phyloP scores from a whole-genome alignment of 2,888 invertebrate species.

The Urechis unicinctus region DNA sequence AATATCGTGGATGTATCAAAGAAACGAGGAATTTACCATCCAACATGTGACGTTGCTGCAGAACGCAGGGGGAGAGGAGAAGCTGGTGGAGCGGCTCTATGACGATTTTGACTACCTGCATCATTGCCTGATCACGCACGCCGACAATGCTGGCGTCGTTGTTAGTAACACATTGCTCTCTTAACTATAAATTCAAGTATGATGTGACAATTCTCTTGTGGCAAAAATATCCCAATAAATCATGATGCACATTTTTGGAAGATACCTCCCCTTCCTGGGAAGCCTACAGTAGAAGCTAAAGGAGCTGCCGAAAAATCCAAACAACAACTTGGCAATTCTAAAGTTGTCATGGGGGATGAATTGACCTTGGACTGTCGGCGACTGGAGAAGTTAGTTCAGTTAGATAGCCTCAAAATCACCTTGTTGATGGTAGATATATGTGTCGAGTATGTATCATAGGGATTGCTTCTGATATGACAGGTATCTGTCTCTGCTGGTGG shows the following conservation, averaged over 20 bases:
- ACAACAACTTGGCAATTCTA: conserved; percentile 46
- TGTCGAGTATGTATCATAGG: too few species aligned
- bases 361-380: conserved; percentile 49
- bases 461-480: conserved; percentile 29
- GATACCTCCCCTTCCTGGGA: conserved; percentile 51
- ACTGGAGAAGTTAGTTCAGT: conserved; percentile 45
- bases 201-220: too few species aligned
- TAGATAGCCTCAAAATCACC: background rate
- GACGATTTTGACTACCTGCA: conserved; percentile 53
- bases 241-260: conserved; percentile 14
- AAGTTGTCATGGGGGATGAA: conserved; percentile 49
- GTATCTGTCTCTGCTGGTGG: conserved; percentile 41
- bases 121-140: conserved; percentile 48
- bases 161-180: conserved; percentile 27
- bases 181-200: too few species aligned
- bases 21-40: too few species aligned
- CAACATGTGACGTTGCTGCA: too few species aligned
- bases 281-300: conserved; percentile 47
- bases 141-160: conserved; percentile 46
- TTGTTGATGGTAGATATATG: too few species aligned
- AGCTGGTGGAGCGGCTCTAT: conserved; percentile 46
- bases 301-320: conserved; percentile 47
- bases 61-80: too few species aligned
- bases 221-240: background rate
- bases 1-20: too few species aligned